A percentile compares a stretch with the other conserved stretches of the same genome.
Evolutionary conservation across 2,797 vertebrate species (phyloP).

Genomic region (Erpetoichthys calabaricus): DNA sequence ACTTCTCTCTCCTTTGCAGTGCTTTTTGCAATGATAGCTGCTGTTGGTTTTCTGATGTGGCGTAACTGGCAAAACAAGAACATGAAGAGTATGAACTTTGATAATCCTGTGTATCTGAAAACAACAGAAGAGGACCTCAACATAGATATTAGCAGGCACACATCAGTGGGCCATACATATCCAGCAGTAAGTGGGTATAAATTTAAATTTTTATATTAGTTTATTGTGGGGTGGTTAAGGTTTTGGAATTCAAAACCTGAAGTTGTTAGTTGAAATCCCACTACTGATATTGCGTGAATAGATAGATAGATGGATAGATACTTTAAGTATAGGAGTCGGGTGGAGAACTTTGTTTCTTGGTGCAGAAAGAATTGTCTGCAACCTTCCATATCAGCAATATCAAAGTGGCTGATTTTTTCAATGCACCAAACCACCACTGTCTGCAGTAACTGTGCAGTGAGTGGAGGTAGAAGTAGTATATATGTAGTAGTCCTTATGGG

Average conservation of each 20-base stretch:
- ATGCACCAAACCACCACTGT: too few species aligned
- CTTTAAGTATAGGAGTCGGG: too few species aligned
- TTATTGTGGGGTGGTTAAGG: background rate
- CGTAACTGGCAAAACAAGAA: constrained; percentile 93
- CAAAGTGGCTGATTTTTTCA: too few species aligned
- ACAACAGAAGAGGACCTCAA: constrained; percentile 93
- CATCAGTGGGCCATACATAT: constrained; percentile 84
- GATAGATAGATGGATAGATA: too few species aligned
- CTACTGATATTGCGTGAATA: too few species aligned
- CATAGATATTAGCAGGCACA: constrained; percentile 81
- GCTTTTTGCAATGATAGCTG: constrained; percentile 64
- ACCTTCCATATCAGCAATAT: background rate
- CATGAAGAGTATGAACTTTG: constrained; percentile 98
- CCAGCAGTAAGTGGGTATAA: constrained; percentile 71
- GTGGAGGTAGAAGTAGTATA: too few species aligned
- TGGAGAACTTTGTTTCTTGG: too few species aligned
- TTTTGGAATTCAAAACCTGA: too few species aligned
- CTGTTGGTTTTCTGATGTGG: constrained; percentile 80
- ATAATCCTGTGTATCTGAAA: constrained; percentile 95
- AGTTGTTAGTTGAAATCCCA: too few species aligned
- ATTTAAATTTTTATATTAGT: background rate
- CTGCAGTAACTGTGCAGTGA: too few species aligned
- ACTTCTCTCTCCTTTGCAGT: constrained; percentile 37
- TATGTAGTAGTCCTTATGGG: too few species aligned
- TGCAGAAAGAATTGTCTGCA: too few species aligned